Base-by-base conservation (phyloP, 2,113 vertebrate species). In the Phalacrocorax brasilianus region DNA sequence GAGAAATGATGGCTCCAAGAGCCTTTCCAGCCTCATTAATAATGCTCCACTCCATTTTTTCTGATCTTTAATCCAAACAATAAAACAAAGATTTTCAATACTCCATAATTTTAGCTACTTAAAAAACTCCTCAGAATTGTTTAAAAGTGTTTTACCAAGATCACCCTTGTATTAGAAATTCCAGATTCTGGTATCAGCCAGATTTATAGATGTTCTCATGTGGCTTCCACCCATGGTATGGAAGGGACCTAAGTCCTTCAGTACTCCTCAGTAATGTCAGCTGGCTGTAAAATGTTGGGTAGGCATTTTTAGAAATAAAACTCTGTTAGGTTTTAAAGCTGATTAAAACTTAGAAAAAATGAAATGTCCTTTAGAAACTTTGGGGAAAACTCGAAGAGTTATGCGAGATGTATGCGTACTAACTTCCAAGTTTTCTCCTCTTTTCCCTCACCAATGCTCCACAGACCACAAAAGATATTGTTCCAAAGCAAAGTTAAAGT, bases 41-140 rank as follows among this genome's bases (percentile, higher is more conserved):
- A 26, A 32, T n/a, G 58, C 9, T 0, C 0, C 15, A 17, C 23
- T 63, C 16, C 8, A 3, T 49, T 80, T 52, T 58, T 67, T 21
- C 66, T 88, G 24, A 33, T 55, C 28, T 63, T 86, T 80, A 75
- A 59, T 58, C 16, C 33, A 61, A 77, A 28, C 16, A 59, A 49
- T 52, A 59, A 61, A 74, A 12, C 2, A 3, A 62, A 67, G 13
- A 14, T 85, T 88, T 90, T 94, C n/a, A 58, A 4, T 55, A 23
- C 3, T 55, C n/a, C 3, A 2, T 82, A 12, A 49, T 68, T 89
- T 52, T 76, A 65, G 26, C 40, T 75, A 15, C 33, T 74, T 80
- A 2, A 27, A 85, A 47, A 47, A 0, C 10, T 0, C 14, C 12
- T 75, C 9, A 9, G 22, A 72, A 70, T 73, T 0, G 4, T 78